These are phyloP conservation scores for Chironomus riparius DNA, from an alignment of 2,888 invertebrate genomes.

Conservation along the genomic window DNA sequence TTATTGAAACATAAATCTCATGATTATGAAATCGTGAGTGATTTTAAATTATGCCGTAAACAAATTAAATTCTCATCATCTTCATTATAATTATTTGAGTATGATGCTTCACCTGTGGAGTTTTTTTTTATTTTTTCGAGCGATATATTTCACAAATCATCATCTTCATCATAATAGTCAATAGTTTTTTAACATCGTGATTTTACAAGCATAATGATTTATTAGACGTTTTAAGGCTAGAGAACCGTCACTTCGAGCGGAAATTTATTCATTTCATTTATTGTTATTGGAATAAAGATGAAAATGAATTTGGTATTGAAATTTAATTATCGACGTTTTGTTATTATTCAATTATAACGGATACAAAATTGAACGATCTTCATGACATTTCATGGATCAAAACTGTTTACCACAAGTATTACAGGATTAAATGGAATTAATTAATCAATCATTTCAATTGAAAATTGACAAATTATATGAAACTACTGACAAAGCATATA, in stretches of 20 bases:
- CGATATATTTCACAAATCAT: neutral
- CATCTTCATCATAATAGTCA: neutral
- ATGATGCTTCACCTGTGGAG: neutral
- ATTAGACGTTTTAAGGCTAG: neutral
- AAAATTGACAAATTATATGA: too few species aligned
- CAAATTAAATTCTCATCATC: constrained; percentile 11
- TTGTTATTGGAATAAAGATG: neutral
- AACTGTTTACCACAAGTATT: too few species aligned
- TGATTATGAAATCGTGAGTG: neutral
- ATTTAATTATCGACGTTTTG: neutral
- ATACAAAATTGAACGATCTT: too few species aligned
- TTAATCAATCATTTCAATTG: too few species aligned
- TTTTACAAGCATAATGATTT: neutral
- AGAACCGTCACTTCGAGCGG: neutral
- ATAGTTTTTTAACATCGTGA: neutral
- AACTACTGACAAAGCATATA: too few species aligned
- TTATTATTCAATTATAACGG: too few species aligned
- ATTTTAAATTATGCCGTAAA: neutral
- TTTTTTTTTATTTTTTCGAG: neutral
- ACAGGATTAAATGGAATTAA: too few species aligned
- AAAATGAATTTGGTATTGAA: neutral
- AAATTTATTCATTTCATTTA: neutral
- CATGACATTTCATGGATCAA: too few species aligned
- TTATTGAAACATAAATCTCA: neutral
- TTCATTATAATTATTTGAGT: neutral